Evolutionary conservation across 2,113 vertebrate species (phyloP).

Genomic region (Bos indicus): DNA sequence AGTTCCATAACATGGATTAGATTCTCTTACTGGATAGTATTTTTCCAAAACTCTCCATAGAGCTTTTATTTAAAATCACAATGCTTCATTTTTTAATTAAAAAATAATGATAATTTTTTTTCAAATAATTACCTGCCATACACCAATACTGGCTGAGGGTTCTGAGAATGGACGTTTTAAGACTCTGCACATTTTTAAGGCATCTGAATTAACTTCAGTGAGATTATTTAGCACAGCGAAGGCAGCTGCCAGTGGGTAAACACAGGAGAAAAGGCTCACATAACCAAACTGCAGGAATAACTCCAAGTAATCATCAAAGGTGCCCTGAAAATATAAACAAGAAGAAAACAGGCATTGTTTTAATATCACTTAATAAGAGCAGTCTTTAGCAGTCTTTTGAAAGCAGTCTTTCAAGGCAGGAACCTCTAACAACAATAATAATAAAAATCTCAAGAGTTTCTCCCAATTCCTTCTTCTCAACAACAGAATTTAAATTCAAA

Average conservation of each 20-base stretch:
- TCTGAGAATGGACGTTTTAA: conserved; percentile 96
- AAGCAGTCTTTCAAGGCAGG: background rate
- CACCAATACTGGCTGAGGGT: conserved; percentile 92
- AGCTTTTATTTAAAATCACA: background rate
- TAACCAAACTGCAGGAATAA: conserved; percentile 96
- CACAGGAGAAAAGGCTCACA: conserved; percentile 98
- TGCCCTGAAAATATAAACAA: conserved; percentile 85
- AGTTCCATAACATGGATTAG: background rate
- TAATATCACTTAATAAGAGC: background rate
- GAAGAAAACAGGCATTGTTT: conserved; percentile 20
- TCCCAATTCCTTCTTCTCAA: background rate
- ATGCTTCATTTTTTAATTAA: background rate
- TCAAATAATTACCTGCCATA: conserved; percentile 92
- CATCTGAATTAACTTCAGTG: conserved; percentile 95
- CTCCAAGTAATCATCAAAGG: conserved; percentile 98
- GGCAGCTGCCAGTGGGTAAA: conserved; percentile 95
- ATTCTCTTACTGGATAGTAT: background rate
- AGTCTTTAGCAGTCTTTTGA: background rate
- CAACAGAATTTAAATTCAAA: background rate
- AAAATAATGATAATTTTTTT: background rate
- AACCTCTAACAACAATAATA: background rate
- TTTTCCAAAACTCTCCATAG: background rate
- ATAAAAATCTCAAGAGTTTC: background rate
- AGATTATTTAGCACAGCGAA: conserved; percentile 96
- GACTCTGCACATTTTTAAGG: conserved; percentile 96